Base-by-base conservation (phyloP, 2,888 invertebrate species). In the Hypomecis punctinalis region DNA sequence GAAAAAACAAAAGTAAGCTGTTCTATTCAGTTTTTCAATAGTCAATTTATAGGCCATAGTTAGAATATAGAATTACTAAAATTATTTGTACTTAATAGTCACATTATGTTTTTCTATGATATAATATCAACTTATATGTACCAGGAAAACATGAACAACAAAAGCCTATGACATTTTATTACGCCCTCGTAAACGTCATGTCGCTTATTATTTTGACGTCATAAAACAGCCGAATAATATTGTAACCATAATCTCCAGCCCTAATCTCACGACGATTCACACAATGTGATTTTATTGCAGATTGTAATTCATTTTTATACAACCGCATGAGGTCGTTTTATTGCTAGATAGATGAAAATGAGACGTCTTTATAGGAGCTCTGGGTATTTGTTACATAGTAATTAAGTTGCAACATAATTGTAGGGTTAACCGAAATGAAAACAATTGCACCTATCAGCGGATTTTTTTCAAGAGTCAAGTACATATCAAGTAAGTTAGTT, bases 201-300 rank as follows among this genome's bases (percentile, higher is more conserved):
- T 74, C 80, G 84, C 83, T 90, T 89, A 91, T 90, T 90, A 90
- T 90, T 90, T 90, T 88, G 84, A 81, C 77, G 89, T 91, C 90
- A 84, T 91, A 91, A 91, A 92, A 89, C 89, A 88, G 88, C 86
- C 86, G 89, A 91, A 90, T 90, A 89, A 89, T 88, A 86, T 81
- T 84, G 84, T 83, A 76, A 86, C 89, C 84, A 86, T 89, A 88
- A 89, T 87, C 80, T 81, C 78, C 77, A 76, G 85, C 87, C 81
- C 82, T 86, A 85, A 88, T 88, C 84, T 82, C 78, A 74, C 72
- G 76, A 79, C 79, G 76, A 82, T 86, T 88, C 84, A 78, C 77
- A 67, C 74, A 72, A 63, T 67, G 67, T 73, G 71, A 77, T 89
- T 90, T 91, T 91, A 91, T 90, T 84, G 81, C 84, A 72, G 76